Base-by-base conservation (phyloP, 2,888 invertebrate genomes). In the Cosmorhoe ocellata region DNA sequence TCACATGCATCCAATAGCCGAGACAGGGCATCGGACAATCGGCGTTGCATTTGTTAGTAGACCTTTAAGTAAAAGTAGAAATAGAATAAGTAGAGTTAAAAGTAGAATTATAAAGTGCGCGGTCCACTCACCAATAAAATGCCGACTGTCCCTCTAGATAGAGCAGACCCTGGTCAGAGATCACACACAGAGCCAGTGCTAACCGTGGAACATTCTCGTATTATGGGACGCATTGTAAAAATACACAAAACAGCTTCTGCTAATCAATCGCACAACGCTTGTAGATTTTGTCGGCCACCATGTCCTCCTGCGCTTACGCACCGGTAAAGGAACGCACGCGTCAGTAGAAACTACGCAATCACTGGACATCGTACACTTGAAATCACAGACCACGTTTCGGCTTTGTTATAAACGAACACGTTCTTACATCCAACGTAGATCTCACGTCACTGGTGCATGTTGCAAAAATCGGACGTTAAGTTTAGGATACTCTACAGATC, bases 311-410 rank as follows among this genome's bases (percentile, higher is more conserved):
- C 48, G 58, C 54, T 47, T 43, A 34, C 44, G 47, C 60, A 59
- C 58, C 41, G 48, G 67, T 60, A 59, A 56, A 57, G 67, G 64
- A 64, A 46, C 51, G 69, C 73, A 74, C 72, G 59, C 58, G 66
- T 61, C 40, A 48, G 52, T 30, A 42, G 43, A 39, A 48, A 45
- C 40, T 13, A 39, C 33, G 38, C 14, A 38, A 37, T 38, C 46
- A 44, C 30, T 22, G 14, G 27, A 45, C 40, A 43, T 24, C 18
- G 32, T 42, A 24, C 34, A 47, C 34, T 28, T 40, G n/a, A 22
- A 39, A 28, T 42, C 11, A 24, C n/a, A 36, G 37, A 31, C 12
- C 22, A 31, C 30, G 22, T 37, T n/a, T 26, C 4, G 9, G 14
- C 24, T 38, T 33, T 32, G 27, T 24, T 13, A 24, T 24, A 3